These are phyloP conservation scores for Polyergus mexicanus DNA, from an alignment of 1,140 invertebrate genomes.

Conservation along the genomic window DNA sequence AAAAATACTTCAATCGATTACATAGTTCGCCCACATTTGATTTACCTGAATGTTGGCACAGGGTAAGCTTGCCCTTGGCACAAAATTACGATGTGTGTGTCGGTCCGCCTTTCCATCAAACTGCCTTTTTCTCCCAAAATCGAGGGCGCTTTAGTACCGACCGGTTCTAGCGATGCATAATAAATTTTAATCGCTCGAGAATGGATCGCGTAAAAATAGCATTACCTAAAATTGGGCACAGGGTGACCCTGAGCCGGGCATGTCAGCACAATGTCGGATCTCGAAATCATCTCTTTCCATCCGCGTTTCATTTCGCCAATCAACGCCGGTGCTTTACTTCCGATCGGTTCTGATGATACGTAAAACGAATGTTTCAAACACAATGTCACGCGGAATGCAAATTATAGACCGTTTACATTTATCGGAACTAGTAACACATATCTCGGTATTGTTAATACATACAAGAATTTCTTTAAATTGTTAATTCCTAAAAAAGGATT, in stretches of 20 bases:
- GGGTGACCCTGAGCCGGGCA: slow-evolving; percentile 89
- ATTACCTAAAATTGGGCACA: slow-evolving; percentile 83
- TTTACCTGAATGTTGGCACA: slow-evolving; percentile 91
- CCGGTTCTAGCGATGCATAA: slow-evolving; percentile 88
- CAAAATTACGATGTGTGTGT: slow-evolving; percentile 90
- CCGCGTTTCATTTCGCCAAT: slow-evolving; percentile 84
- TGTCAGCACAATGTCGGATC: slow-evolving; percentile 86
- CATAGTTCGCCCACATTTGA: neutral
- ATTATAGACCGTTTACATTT: neutral
- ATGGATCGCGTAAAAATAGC: slow-evolving; percentile 2
- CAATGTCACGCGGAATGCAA: neutral
- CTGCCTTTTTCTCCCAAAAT: slow-evolving; percentile 88
- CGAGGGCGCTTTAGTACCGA: slow-evolving; percentile 91
- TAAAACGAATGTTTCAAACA: slow-evolving; percentile 23
- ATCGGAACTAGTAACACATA: too few relatives aligned
- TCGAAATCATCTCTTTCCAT: slow-evolving; percentile 76
- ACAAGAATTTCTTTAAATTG: neutral
- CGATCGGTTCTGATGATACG: slow-evolving; percentile 88
- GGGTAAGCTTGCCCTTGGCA: slow-evolving; percentile 93
- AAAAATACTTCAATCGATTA: slow-evolving; percentile 7
- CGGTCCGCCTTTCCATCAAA: slow-evolving; percentile 84
- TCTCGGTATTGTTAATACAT: too few relatives aligned
- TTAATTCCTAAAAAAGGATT: neutral
- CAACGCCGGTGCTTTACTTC: slow-evolving; percentile 90
- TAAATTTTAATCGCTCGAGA: neutral